phyloP scores from a whole-genome alignment of 2,888 invertebrate species.

The Hydriomena furcata region DNA sequence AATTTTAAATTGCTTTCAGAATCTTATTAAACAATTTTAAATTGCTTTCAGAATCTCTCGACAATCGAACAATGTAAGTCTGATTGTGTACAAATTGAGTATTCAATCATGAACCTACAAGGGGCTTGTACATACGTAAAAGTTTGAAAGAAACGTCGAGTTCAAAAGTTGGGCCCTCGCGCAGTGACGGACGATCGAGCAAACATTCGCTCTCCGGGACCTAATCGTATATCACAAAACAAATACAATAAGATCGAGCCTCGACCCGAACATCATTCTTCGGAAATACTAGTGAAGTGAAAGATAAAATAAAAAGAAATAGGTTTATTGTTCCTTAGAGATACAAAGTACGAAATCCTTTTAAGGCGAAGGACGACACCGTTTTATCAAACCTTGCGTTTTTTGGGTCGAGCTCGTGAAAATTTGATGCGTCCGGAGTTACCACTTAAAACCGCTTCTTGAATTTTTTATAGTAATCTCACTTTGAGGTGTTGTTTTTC shows the following conservation, averaged over 20 bases:
- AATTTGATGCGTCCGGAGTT: constrained; percentile 55
- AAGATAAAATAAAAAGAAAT: constrained; percentile 64
- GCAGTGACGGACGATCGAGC: constrained; percentile 26
- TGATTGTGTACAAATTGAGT: constrained; percentile 29
- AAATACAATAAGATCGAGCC: constrained; percentile 36
- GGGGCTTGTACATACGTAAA: constrained; percentile 14
- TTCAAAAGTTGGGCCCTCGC: constrained; percentile 17
- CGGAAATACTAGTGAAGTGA: constrained; percentile 44
- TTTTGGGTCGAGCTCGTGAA: constrained; percentile 47
- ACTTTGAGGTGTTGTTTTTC: constrained; percentile 44
- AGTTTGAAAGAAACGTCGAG: constrained; percentile 17
- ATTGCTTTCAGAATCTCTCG: constrained; percentile 1
- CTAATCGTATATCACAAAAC: constrained; percentile 38
- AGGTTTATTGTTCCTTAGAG: constrained; percentile 61
- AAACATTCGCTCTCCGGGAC: constrained; percentile 23
- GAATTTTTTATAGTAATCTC: constrained; percentile 48
- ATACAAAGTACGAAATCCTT: constrained; percentile 60
- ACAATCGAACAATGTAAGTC: constrained; percentile 17
- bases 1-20: neutral
- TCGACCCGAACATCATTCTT: constrained; percentile 38
- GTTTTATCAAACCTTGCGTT: constrained; percentile 59
- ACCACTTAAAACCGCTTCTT: constrained; percentile 49
- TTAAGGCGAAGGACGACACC: constrained; percentile 51
- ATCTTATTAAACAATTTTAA: neutral
- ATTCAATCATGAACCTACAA: constrained; percentile 19